These are phyloP conservation scores for Adineta ricciae DNA, from an alignment of 2,888 invertebrate genomes.

Conservation along the genomic window DNA sequence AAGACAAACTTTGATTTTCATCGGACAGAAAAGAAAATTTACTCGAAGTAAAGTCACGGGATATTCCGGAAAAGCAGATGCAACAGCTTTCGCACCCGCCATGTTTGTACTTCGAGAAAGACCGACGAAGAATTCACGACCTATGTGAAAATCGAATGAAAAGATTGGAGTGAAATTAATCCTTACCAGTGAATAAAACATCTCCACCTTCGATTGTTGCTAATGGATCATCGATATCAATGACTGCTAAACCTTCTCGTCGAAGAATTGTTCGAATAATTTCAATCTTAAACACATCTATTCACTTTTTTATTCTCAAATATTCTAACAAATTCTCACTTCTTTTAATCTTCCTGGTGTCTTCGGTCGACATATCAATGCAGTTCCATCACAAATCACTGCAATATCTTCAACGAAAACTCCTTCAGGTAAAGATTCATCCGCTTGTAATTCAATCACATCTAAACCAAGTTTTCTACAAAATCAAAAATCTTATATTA, in stretches of 20 bases:
- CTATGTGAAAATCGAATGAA: conserved; percentile 36
- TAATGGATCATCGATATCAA: conserved; percentile 65
- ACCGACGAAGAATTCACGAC: conserved; percentile 66
- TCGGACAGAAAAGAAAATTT: conserved; percentile 38
- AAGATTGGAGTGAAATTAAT: background rate
- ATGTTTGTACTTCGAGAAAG: conserved; percentile 80
- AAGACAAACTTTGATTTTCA: background rate
- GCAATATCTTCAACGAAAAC: conserved; percentile 80
- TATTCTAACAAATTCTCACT: background rate
- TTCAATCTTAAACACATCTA: conserved; percentile 55
- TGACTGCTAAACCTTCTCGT: conserved; percentile 74
- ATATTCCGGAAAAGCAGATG: conserved; percentile 87
- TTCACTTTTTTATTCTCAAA: too few species aligned
- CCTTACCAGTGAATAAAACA: conserved; percentile 81
- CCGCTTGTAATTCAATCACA: conserved; percentile 77
- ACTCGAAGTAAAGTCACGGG: conserved; percentile 86
- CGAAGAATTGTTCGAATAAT: conserved; percentile 67
- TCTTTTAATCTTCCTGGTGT: conserved; percentile 32
- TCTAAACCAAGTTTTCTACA: conserved; percentile 59
- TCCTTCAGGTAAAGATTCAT: conserved; percentile 71
- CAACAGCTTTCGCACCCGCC: conserved; percentile 80
- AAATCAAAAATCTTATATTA: background rate
- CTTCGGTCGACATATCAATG: conserved; percentile 70
- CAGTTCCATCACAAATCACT: conserved; percentile 83
- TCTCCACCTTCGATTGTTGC: conserved; percentile 86